A percentile compares a stretch with the other conserved stretches of the same genome.
phyloP scores from a whole-genome alignment of 2,888 invertebrate genomes.

The Lasioglossum calceatum region DNA sequence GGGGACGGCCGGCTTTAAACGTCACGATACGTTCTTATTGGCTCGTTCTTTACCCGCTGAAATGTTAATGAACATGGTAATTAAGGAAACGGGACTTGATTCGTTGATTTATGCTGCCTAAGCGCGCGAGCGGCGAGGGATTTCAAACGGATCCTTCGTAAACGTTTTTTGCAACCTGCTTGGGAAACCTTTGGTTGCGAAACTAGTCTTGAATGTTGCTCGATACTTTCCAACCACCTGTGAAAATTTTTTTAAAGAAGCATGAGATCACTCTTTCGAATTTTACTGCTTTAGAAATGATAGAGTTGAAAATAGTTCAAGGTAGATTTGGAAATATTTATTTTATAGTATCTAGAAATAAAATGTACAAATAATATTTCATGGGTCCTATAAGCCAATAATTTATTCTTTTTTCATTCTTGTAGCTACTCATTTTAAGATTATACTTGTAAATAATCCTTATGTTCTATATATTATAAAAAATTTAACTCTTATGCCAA shows the following conservation, averaged over 20 bases:
- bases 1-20: neutral
- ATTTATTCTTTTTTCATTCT: neutral
- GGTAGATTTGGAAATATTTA: too few species aligned
- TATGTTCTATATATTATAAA: too few species aligned
- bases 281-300: too few species aligned
- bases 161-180: neutral
- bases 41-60: neutral
- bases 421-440: too few species aligned
- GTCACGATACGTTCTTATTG: constrained; percentile 25
- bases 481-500: too few species aligned
- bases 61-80: constrained; percentile 13
- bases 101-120: neutral
- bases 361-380: too few species aligned
- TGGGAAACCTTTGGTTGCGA: neutral
- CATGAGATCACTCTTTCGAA: too few species aligned
- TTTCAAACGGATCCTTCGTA: neutral
- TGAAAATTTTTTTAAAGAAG: neutral
- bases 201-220: neutral
- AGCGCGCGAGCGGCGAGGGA: neutral
- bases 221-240: neutral
- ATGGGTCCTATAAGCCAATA: too few species aligned
- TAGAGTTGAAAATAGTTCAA: too few species aligned
- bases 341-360: neutral
- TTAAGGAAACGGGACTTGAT: constrained; percentile 5
- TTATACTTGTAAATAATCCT: too few species aligned